Conservation (phyloP, 2,797 vertebrate genomes). For the Novumbra hubbsi region DNA sequence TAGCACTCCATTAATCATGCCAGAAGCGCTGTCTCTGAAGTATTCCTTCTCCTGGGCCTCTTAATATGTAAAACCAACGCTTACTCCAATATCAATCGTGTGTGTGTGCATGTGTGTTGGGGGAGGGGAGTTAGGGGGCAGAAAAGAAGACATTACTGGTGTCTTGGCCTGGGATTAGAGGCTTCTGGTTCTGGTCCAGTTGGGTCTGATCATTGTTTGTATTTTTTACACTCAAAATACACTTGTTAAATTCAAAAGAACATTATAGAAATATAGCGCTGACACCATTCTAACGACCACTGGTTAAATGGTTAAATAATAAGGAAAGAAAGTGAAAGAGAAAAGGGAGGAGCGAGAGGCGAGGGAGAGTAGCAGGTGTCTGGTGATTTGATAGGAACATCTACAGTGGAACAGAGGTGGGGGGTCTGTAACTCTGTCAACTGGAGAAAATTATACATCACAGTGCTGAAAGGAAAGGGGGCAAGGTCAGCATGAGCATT, state of each 20-base stretch:
- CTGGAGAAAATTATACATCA: conserved; percentile 23
- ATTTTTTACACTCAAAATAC: no score
- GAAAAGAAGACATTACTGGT: no score
- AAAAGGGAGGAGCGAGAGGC: neutral
- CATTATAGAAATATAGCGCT: no score
- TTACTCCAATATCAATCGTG: conserved; percentile 75
- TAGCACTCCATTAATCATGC: conserved; percentile 40
- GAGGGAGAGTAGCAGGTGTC: conserved; percentile 5
- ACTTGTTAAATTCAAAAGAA: no score
- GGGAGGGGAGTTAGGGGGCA: no score
- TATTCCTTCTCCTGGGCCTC: conserved; percentile 75
- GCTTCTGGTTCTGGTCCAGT: no score
- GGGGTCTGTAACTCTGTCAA: conserved; percentile 21
- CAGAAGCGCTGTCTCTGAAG: conserved; percentile 65
- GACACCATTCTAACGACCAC: no score
- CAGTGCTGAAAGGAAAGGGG: conserved; percentile 8
- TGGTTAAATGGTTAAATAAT: no score
- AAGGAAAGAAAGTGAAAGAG: neutral
- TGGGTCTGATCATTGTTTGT: no score
- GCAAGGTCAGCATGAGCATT: neutral
- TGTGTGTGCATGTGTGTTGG: no score
- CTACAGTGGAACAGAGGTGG: conserved; percentile 24
- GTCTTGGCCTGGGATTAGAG: no score
- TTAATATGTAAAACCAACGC: conserved; percentile 74
- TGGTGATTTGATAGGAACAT: conserved; percentile 82